Evolutionary conservation across 2,888 invertebrate species (phyloP), one percentile per base, ranked within the genome.

Genomic region (Chymomyza procnemis): DNA sequence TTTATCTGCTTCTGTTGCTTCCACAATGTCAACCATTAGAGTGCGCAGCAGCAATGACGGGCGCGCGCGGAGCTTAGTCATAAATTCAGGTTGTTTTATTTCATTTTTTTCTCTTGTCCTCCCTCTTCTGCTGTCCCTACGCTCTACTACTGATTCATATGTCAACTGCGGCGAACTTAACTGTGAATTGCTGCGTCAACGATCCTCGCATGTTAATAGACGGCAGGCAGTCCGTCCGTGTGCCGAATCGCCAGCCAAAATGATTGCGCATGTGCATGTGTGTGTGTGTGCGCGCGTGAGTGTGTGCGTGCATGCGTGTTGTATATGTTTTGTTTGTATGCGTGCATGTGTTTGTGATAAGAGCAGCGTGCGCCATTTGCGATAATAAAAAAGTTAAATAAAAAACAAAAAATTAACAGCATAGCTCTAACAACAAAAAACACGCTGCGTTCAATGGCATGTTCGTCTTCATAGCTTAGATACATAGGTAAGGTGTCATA

Each of bases 381-480:
- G 81, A 81, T 84, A 80, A 84, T 80, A 79, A 73, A 72, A 71
- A 81, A 67, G 67, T 73, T 73, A 71, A 80, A 84, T 79, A 70
- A 75, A 55, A 34, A 71, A 75, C 71, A 67, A 34, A 71, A 76
- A 81, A 80, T 80, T 84, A 84, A 79, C 82, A 81, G 77, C 67
- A 81, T 71, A 57, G 61, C 66, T 79, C 64, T 66, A 84, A 81
- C 50, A 26, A 16, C 8, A 59, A 61, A 9, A 46, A 9, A 55
- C n/a, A 12, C 3, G 47, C 58, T 54, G 4, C 30, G 18, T 56
- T 30, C 56, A 30, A 26, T n/a, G n/a, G 56, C 30, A 56, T 30
- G 4, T 26, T 34, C 57, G 41, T 34, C 12, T 12, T 5, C 34
- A 34, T 4, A 34, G 34, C 34, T 12, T n/a, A n/a, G n/a, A n/a